Conservation (phyloP, 2,888 invertebrate genomes). For the Morpho achilles region DNA sequence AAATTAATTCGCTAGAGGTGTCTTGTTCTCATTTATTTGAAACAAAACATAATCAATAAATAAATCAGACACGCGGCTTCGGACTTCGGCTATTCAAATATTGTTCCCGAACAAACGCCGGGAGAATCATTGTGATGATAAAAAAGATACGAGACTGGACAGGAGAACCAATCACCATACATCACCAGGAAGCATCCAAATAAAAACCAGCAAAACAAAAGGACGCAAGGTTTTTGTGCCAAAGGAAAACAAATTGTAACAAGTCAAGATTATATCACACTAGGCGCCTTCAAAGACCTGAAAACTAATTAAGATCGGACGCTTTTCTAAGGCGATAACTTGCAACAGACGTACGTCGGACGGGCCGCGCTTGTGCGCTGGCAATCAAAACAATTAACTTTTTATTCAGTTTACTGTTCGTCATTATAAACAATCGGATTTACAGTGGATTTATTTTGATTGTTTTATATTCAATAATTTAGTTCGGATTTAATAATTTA, state of each 20-base stretch:
- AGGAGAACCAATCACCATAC: slow-evolving; percentile 77
- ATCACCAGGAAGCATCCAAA: slow-evolving; percentile 68
- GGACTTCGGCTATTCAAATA: slow-evolving; percentile 57
- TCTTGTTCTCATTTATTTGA: slow-evolving; percentile 62
- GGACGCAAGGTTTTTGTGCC: slow-evolving; percentile 61
- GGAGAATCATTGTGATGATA: slow-evolving; percentile 73
- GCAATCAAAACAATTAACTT: slow-evolving; percentile 78
- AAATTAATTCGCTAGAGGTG: slow-evolving; percentile 61
- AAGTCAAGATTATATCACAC: slow-evolving; percentile 73
- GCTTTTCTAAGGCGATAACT: slow-evolving; percentile 76
- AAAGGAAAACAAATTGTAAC: slow-evolving; percentile 77
- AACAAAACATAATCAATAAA: slow-evolving; percentile 64
- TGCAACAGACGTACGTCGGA: slow-evolving; percentile 55
- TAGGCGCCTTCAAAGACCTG: slow-evolving; percentile 76
- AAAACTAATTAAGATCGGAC: slow-evolving; percentile 78
- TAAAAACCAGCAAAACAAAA: slow-evolving; percentile 70
- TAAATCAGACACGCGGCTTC: slow-evolving; percentile 56
- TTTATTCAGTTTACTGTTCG: slow-evolving; percentile 55
- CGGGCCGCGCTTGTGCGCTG: slow-evolving; percentile 45
- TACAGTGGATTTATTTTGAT: slow-evolving; percentile 33
- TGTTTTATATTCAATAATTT: no score
- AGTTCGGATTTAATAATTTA: no score
- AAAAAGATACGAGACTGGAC: slow-evolving; percentile 72
- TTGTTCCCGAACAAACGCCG: slow-evolving; percentile 59
- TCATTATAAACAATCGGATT: slow-evolving; percentile 28